Base-by-base conservation (phyloP, 2,113 vertebrate genomes). In the Marmota flaviventris region DNA sequence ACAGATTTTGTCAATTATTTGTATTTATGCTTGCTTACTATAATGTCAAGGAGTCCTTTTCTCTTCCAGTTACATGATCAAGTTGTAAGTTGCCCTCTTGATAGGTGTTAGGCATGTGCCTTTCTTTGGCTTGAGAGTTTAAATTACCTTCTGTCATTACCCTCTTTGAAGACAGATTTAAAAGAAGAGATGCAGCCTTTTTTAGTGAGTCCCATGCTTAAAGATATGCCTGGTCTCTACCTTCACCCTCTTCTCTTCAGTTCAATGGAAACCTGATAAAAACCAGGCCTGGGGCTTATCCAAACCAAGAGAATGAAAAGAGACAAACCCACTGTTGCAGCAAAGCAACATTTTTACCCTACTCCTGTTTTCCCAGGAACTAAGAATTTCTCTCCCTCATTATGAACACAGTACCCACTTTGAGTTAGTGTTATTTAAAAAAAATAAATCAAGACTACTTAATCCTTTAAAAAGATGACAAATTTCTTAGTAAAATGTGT, bases 101-200 rank as follows among this genome's bases (percentile, higher is more conserved):
- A 78, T 22, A 93, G 37, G 69, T 70, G 76, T 88, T 67, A 91
- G 78, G 90, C 94, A 56, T 94, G 29, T 91, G 90, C 32, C 56
- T 91, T 96, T 94, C 58, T 45, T 92, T 91, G 48, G 45, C 87
- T 91, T 92, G 8, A 63, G 42, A 78, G 73, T 83, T 94, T 88
- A 84, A 92, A 70, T 42, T 65, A 24, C 29, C 11, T 39, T 95
- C 65, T 93, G 90, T 90, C 94, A 51, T 69, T 72, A 34, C n/a
- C 73, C 48, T 93, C 91, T 96, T 97, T 97, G 96, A 95, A 96
- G 93, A 96, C 65, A 75, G 85, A 89, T 82, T 96, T 96, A 73
- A 97, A 96, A 95, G 84, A 92, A 91, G 85, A 97, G 93, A 90
- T 70, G 82, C 0, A 17, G n/a, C 32, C 18, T 58, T 29, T 90